A percentile compares a stretch with the other conserved stretches of the same genome.
Conservation (phyloP, 2,888 invertebrate species). For the Rhamnusium bicolor region DNA sequence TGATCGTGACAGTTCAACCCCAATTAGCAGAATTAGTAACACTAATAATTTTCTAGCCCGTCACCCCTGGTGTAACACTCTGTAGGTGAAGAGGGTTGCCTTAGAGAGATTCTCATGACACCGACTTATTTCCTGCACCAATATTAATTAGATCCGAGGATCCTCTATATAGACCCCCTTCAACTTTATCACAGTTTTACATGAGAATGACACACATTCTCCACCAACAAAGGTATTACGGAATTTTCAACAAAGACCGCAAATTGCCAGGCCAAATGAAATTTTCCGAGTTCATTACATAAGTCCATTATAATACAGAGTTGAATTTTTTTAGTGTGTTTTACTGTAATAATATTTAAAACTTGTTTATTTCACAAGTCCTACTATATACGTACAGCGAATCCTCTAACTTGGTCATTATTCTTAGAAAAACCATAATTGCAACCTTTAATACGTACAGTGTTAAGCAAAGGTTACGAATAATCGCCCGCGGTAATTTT, state of each 20-base stretch:
- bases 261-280: background rate
- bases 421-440: no score
- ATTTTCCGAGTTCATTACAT: constrained; percentile 7
- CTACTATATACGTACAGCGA: no score
- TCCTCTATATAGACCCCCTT: background rate
- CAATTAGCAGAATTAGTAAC: background rate
- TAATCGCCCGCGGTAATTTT: no score
- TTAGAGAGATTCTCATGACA: background rate
- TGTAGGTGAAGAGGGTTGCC: background rate
- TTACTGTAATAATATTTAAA: no score
- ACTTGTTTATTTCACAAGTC: no score
- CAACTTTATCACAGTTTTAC: constrained; percentile 25
- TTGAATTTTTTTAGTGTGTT: background rate
- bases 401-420: no score
- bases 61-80: background rate
- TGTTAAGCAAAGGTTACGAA: no score
- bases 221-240: background rate
- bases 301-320: background rate
- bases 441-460: no score
- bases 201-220: constrained; percentile 26
- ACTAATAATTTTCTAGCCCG: background rate
- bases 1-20: background rate
- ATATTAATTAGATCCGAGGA: constrained; percentile 11
- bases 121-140: background rate
- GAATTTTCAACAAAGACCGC: constrained; percentile 15